Base-by-base conservation (phyloP, 2,888 invertebrate genomes). In the Chrysotoxum bicinctum region DNA sequence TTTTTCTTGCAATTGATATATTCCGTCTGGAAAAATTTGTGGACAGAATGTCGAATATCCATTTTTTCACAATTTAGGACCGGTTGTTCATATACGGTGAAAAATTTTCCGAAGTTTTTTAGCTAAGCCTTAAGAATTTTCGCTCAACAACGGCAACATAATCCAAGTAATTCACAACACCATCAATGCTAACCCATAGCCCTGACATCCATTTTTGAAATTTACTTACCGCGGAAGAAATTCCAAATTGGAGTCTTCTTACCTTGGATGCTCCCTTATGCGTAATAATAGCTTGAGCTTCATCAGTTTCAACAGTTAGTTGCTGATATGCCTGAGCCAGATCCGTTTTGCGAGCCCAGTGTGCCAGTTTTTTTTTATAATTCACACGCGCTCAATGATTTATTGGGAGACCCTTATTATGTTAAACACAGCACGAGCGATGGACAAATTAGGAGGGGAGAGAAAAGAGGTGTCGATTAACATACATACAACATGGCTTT, bases 21-120 rank as follows among this genome's bases (percentile, higher is more conserved):
- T 84, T 12, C 78, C 83, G 8, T 69, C 19, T n/a, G 68, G 85
- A 50, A 62, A 85, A 86, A 10, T 69, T 77, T 32, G n/a, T n/a
- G n/a, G n/a, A n/a, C n/a, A n/a, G n/a, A n/a, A n/a, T n/a, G n/a
- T n/a, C n/a, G n/a, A n/a, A n/a, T n/a, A n/a, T n/a, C n/a, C n/a
- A n/a, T n/a, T n/a, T n/a, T n/a, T n/a, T 12, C 45, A 19, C 8
- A 45, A 19, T 16, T 45, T n/a, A n/a, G 85, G 48, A 1, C 87
- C 80, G 8, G 54, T 21, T 56, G 32, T 43, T 12, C 35, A 19
- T 14, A 81, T 43, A 56, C 69, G 62, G 8, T 37, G n/a, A n/a
- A 87, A 73, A 68, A 80, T 62, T 3, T 26, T 9, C 35, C 62
- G 26, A 12, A 85, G 45, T n/a, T 68, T 50, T n/a, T 21, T 16